Base-by-base conservation (phyloP, 2,888 invertebrate genomes). In the Hartigia nigra region DNA sequence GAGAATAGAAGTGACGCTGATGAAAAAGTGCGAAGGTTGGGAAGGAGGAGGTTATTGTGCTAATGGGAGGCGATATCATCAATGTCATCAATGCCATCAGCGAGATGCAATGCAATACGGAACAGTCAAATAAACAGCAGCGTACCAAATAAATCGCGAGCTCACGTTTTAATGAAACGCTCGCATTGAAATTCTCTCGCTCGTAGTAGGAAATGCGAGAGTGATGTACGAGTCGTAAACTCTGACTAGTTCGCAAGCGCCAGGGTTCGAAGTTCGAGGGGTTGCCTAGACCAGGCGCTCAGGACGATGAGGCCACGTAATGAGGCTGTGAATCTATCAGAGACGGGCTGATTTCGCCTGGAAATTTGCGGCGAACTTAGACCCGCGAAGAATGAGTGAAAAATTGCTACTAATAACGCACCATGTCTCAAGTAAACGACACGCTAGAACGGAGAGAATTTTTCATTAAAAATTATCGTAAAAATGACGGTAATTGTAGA, bases 271-370 rank as follows among this genome's bases (percentile, higher is more conserved):
- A 5, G 39, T 70, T 35, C 76, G 70, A 23, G 34, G 35, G 70
- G 36, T 72, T 76, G 78, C 78, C 72, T 34, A 23, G 23, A 1
- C 72, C 12, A 34, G 72, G 31, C 72, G 14, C 31, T 31, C 12
- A 9, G 72, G 72, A 23, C 32, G 31, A 34, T 0, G 31, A 34
- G 72, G 72, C 32, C 72, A 75, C 35, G 72, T 32, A 78, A 78
- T 78, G 74, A 76, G 76, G 36, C 72, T 72, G 55, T 74, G 76
- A 78, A 78, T 78, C 76, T 76, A 76, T 76, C 78, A 69, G 75
- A 75, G 72, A 72, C 72, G n/a, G 31, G 32, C 31, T 72, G 72
- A 72, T 72, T 55, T 74, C 39, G 55, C 72, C 32, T 32, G 31
- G 12, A 34, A 72, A 72, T 34, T 34, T 72, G 31, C 72, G 72